Percentiles rank a stretch among this genome's conserved stretches.
Conservation (phyloP, 2,888 invertebrate species). For the Lycocerus yunnanus region DNA sequence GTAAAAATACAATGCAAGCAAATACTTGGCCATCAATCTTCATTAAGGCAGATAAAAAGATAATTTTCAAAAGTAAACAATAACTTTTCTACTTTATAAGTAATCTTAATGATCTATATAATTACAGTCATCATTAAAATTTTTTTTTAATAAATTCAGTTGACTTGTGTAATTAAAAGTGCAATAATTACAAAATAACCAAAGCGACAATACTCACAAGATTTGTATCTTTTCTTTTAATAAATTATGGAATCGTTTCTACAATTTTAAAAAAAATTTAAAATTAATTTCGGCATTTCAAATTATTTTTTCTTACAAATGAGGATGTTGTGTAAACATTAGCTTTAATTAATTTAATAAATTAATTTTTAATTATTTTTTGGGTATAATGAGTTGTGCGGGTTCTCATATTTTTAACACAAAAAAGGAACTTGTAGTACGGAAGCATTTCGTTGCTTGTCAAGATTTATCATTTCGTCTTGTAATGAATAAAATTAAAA, state of each 20-base stretch:
- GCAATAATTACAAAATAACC: constrained; percentile 12
- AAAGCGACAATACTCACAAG: neutral
- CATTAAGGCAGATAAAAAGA: neutral
- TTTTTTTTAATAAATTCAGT: constrained; percentile 10
- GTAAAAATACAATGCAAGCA: neutral
- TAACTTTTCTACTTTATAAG: neutral
- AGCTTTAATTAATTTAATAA: constrained; percentile 11
- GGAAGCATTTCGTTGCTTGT: constrained; percentile 2
- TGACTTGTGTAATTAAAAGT: constrained; percentile 14
- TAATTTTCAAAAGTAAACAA: constrained; percentile 1
- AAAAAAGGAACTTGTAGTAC: neutral
- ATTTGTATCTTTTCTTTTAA: constrained; percentile 12
- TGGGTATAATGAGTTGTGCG: neutral
- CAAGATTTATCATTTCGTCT: neutral
- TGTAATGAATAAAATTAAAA: constrained; percentile 2
- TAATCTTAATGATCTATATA: constrained; percentile 1
- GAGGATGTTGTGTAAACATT: constrained; percentile 15
- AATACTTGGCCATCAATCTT: neutral
- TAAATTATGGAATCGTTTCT: constrained; percentile 11
- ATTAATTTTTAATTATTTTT: constrained; percentile 11
- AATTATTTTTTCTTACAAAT: constrained; percentile 7
- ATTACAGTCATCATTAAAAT: neutral
- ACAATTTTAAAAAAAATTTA: constrained; percentile 3
- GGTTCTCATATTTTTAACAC: constrained; percentile 9
- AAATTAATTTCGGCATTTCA: neutral